These are phyloP conservation scores for Rhagophthalmus giganteus DNA, from an alignment of 2,888 invertebrate genomes.

Conservation along the genomic window DNA sequence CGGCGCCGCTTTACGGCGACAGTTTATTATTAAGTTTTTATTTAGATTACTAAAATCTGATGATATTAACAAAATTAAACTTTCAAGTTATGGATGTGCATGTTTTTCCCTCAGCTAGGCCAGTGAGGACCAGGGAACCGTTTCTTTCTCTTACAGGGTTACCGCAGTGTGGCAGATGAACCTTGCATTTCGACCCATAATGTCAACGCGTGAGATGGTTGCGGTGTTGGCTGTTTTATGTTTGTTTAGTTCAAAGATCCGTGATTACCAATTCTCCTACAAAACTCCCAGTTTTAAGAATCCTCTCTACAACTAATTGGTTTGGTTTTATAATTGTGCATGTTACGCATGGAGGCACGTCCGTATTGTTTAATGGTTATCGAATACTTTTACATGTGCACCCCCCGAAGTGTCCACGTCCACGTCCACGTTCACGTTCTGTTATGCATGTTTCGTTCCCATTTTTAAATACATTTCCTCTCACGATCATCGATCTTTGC, in stretches of 20 bases:
- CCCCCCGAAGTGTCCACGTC: too few species aligned
- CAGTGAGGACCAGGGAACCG: constrained; percentile 29
- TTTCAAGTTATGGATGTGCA: constrained; percentile 26
- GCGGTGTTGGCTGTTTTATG: constrained; percentile 37
- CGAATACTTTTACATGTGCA: too few species aligned
- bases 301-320: constrained; percentile 18
- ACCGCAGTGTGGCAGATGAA: constrained; percentile 39
- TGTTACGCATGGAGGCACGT: too few species aligned
- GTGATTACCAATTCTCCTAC: constrained; percentile 37
- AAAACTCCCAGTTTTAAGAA: constrained; percentile 32
- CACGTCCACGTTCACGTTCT: too few species aligned
- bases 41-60: constrained; percentile 29
- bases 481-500: too few species aligned
- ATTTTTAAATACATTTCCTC: too few species aligned
- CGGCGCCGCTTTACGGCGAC: constrained; percentile 34
- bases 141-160: constrained; percentile 47
- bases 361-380: too few species aligned
- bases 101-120: constrained; percentile 34
- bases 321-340: constrained; percentile 5
- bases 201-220: constrained; percentile 48
- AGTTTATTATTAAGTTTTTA: constrained; percentile 26
- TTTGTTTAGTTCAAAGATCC: constrained; percentile 39
- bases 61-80: constrained; percentile 26
- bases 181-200: constrained; percentile 48
- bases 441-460: too few species aligned